A percentile compares a stretch with the other conserved stretches of the same genome.
These are phyloP conservation scores for Morpho achilles DNA, from an alignment of 2,888 invertebrate genomes.

Conservation along the genomic window DNA sequence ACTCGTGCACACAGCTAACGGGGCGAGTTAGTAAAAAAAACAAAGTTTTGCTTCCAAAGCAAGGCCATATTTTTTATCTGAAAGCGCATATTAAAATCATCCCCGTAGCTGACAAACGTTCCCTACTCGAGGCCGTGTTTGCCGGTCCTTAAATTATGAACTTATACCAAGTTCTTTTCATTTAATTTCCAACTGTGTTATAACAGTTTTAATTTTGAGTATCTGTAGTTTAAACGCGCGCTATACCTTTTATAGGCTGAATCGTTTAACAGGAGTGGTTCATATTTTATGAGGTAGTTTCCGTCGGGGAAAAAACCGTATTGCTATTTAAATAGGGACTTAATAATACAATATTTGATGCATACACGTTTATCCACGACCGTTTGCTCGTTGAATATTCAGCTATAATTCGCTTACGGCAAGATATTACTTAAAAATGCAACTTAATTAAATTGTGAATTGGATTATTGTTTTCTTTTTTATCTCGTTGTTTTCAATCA, in stretches of 20 bases:
- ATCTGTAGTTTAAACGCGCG: constrained; percentile 33
- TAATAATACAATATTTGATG: constrained; percentile 51
- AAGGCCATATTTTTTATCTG: constrained; percentile 27
- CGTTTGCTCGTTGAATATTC: constrained; percentile 53
- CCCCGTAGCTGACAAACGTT: constrained; percentile 24
- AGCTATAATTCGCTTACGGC: constrained; percentile 52
- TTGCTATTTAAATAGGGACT: constrained; percentile 51
- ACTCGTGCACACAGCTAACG: constrained; percentile 17
- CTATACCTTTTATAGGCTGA: constrained; percentile 37
- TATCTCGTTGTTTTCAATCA: constrained; percentile 17
- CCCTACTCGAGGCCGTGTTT: constrained; percentile 27
- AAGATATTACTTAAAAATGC: constrained; percentile 45
- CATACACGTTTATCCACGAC: constrained; percentile 46
- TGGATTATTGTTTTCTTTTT: constrained; percentile 20
- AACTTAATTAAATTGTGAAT: constrained; percentile 40
- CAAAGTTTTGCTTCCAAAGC: constrained; percentile 24
- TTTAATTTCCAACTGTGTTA: constrained; percentile 31
- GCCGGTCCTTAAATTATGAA: constrained; percentile 33
- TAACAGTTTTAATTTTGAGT: constrained; percentile 38
- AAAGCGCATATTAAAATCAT: constrained; percentile 29
- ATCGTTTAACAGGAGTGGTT: constrained; percentile 39
- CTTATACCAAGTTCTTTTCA: constrained; percentile 29
- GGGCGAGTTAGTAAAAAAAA: constrained; percentile 19
- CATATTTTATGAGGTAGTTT: constrained; percentile 48
- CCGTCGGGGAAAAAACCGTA: constrained; percentile 47